Percentiles rank a stretch among this genome's conserved stretches.
These are phyloP conservation scores for Halcyon senegalensis DNA, from an alignment of 2,113 vertebrate genomes.

Conservation along the genomic window DNA sequence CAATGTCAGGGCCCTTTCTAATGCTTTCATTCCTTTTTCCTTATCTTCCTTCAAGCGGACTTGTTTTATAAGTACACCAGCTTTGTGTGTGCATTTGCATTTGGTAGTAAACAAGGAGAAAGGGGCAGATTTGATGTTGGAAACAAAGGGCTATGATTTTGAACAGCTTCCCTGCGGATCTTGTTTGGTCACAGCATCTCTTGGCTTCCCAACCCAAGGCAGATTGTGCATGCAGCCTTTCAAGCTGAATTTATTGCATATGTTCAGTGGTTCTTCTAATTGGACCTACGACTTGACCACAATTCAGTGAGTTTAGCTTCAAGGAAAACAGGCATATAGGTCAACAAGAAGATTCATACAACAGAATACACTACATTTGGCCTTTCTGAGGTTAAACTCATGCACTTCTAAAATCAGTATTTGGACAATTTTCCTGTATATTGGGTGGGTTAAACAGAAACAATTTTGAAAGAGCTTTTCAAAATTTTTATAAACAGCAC, in stretches of 20 bases:
- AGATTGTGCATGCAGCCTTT: constrained; percentile 68
- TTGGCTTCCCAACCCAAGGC: constrained; percentile 65
- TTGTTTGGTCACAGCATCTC: constrained; percentile 52
- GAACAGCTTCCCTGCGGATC: constrained; percentile 22
- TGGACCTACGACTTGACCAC: constrained; percentile 55
- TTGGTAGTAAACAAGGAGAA: constrained; percentile 16
- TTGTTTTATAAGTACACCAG: not conserved
- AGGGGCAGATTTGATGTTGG: constrained; percentile 38
- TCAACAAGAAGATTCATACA: not conserved
- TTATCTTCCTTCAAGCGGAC: not conserved
- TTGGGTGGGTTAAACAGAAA: not conserved
- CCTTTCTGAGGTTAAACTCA: not conserved
- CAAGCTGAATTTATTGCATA: constrained; percentile 70
- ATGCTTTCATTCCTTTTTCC: not conserved
- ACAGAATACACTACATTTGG: not conserved
- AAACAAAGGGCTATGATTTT: constrained; percentile 23
- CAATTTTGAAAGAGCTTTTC: not conserved
- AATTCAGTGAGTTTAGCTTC: constrained; percentile 55
- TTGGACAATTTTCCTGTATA: not conserved
- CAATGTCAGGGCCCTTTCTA: not conserved
- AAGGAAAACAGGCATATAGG: not conserved
- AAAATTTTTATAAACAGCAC: not conserved
- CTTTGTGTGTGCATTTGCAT: not conserved
- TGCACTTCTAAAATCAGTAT: not conserved
- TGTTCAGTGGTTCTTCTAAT: constrained; percentile 67